Conservation (phyloP, 2,113 vertebrate genomes). For the Tragelaphus buxtoni region DNA sequence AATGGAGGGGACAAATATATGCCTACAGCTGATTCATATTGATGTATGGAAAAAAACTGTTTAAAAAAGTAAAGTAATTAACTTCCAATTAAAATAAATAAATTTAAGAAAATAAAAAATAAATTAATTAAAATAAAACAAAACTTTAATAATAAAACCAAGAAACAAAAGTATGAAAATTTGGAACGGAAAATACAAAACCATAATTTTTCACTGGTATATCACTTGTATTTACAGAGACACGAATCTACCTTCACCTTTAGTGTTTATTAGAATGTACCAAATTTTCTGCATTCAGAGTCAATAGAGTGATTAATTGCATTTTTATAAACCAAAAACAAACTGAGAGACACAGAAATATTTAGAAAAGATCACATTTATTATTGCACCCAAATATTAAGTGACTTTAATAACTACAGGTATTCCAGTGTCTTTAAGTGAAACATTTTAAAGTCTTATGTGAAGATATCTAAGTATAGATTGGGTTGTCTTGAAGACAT, state of each 20-base stretch:
- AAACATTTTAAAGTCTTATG: not conserved
- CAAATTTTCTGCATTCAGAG: not conserved
- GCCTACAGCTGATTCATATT: too few relatives aligned
- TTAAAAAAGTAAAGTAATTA: too few relatives aligned
- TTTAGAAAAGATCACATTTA: not conserved
- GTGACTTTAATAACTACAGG: not conserved
- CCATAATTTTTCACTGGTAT: not conserved
- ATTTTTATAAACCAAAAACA: not conserved
- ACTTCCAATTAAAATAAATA: not conserved
- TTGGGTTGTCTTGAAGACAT: not conserved
- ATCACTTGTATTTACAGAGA: not conserved
- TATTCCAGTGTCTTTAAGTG: not conserved
- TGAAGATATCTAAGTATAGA: not conserved
- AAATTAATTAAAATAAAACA: not conserved
- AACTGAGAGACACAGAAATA: not conserved
- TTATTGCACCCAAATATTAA: not conserved
- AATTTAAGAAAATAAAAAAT: not conserved
- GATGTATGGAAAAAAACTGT: too few relatives aligned
- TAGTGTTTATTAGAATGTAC: not conserved
- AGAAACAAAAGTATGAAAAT: not conserved
- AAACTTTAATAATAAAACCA: not conserved
- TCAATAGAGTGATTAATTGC: not conserved
- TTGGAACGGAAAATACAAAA: not conserved
- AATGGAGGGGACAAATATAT: too few relatives aligned
- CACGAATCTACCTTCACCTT: not conserved